Evolutionary conservation across 2,113 vertebrate genomes (phyloP).

Genomic region (Thamnophis sirtalis): DNA sequence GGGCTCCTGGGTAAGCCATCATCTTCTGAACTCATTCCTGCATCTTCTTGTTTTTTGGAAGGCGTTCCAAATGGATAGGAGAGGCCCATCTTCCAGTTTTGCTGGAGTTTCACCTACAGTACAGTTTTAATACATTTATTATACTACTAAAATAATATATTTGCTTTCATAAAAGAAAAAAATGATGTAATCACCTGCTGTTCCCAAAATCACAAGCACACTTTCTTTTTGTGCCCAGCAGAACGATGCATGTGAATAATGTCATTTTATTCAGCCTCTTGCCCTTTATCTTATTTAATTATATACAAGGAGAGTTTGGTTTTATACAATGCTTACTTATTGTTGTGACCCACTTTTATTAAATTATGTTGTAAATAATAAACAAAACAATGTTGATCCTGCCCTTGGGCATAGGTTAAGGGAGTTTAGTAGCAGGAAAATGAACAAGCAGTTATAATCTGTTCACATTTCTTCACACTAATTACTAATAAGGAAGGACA

Average conservation of each 20-base stretch:
- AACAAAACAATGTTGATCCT: not conserved
- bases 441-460: not conserved
- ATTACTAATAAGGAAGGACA: not conserved
- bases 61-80: constrained; percentile 72
- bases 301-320: not conserved
- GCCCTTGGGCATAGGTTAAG: not conserved
- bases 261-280: not conserved
- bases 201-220: not conserved
- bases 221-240: not conserved
- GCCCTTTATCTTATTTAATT: not conserved
- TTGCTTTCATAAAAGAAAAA: not conserved
- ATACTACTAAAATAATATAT: not conserved
- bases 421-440: not conserved
- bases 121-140: not conserved
- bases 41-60: constrained; percentile 72
- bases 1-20: constrained; percentile 75
- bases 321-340: not conserved
- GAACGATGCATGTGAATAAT: not conserved
- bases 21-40: constrained; percentile 76
- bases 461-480: not conserved
- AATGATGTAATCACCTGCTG: not conserved
- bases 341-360: not conserved
- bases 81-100: constrained; percentile 83
- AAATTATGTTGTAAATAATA: not conserved
- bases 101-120: constrained; percentile 83